Conservation (phyloP, 2,113 vertebrate genomes). For the Paradisaea rubra region DNA sequence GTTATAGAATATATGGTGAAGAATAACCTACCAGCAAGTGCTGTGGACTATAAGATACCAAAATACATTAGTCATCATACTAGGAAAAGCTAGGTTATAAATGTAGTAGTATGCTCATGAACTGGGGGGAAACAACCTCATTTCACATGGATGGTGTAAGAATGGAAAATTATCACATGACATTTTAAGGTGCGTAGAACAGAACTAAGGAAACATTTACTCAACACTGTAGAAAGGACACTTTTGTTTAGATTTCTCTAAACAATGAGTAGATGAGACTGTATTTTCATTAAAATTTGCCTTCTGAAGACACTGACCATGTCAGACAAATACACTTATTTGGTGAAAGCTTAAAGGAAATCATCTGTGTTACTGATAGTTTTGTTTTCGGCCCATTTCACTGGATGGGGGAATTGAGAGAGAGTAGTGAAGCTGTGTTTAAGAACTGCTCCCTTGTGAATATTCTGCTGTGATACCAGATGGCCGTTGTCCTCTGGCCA, state of each 20-base stretch:
- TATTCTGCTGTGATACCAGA: background rate
- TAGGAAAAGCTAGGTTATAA: background rate
- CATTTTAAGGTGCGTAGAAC: background rate
- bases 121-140: background rate
- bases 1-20: background rate
- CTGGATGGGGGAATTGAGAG: background rate
- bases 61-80: background rate
- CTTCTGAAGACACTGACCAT: background rate
- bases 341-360: background rate
- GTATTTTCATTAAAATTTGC: background rate
- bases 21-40: background rate
- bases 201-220: background rate
- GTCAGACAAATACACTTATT: background rate
- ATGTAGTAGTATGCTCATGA: background rate
- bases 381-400: background rate
- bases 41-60: background rate
- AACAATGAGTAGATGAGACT: background rate
- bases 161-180: background rate
- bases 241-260: background rate
- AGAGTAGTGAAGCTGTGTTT: background rate
- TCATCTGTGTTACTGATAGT: background rate
- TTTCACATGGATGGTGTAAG: background rate
- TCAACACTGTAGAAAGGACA: background rate
- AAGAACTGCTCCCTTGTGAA: background rate
- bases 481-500: background rate